Base-by-base conservation (phyloP, 2,888 invertebrate species). In the Ceriagrion tenellum region DNA sequence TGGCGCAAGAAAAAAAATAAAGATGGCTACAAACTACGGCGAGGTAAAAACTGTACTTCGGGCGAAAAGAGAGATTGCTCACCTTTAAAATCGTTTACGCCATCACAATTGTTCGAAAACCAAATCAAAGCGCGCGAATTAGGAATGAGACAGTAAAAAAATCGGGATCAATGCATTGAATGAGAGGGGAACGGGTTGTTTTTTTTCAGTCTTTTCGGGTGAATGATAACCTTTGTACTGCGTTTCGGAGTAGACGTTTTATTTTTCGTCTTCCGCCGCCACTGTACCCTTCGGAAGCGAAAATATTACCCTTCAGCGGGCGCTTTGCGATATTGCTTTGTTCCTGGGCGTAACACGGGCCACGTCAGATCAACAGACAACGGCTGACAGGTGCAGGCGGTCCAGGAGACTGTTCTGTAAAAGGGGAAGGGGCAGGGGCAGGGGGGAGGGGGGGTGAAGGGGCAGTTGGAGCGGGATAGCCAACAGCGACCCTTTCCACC, bases 281-380 rank as follows among this genome's bases (percentile, higher is more conserved):
- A 16, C 6, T 20, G 20, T 1, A 20, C 59, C 20, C 40, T 3
- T n/a, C 55, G 89, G 47, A n/a, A 8, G 55, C 55, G 35, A 89
- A 89, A 89, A 89, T 55, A 89, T 55, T 89, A 55, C n/a, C 89
- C 89, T 89, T 55, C 63, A 40, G 81, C 91, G 40, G 63, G 35
- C 63, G 59, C 40, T 63, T 91, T 35, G 69, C 74, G 47, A 74
- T 47, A 69, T 47, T 93, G 93, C 69, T 93, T 93, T 93, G 93
- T 93, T 93, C 26, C 69, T 47, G 47, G 69, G 69, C 93, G 59
- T 47, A 40, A 40, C 90, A 63, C 90, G 59, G 90, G 59, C 90
- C n/a, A 93, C 93, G 74, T 93, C 69, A 69, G 93, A 69, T 93
- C 93, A 74, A 93, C 69, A 93, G 93, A 93, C 93, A 93, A 47